Evolutionary conservation across 2,797 vertebrate species (phyloP).

Genomic region (Choloepus didactylus): DNA sequence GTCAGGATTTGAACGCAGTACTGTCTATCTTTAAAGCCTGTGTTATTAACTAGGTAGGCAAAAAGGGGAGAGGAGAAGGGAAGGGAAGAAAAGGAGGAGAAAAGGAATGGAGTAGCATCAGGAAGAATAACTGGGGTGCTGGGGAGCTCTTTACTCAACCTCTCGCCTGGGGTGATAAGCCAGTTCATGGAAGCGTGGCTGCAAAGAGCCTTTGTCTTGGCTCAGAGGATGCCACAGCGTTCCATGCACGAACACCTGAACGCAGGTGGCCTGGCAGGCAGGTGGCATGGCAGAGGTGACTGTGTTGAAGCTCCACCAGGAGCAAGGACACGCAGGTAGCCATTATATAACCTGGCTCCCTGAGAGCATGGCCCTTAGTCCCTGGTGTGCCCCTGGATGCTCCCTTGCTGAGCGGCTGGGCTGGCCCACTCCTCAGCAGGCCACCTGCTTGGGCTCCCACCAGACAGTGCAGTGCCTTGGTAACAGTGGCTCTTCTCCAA

Average conservation of each 20-base stretch:
- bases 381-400: fast-evolving
- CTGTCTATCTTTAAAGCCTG: not conserved
- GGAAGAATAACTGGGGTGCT: not conserved
- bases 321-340: not conserved
- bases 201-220: not conserved
- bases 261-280: not conserved
- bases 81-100: not conserved
- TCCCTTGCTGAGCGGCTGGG: not conserved
- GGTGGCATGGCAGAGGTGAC: fast-evolving
- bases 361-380: not conserved
- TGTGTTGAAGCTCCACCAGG: not conserved
- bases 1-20: not conserved
- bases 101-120: not conserved
- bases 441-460: not conserved
- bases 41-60: not conserved
- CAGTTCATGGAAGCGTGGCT: not conserved
- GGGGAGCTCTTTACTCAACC: fast-evolving
- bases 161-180: not conserved
- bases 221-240: not conserved
- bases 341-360: not conserved
- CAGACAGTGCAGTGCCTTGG: constrained; percentile 53
- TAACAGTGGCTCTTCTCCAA: constrained; percentile 61
- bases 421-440: not conserved
- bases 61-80: not conserved
- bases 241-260: too few species aligned